These are phyloP conservation scores for Odocoileus virginianus DNA, from an alignment of 2,113 vertebrate species.

Conservation along the genomic window DNA sequence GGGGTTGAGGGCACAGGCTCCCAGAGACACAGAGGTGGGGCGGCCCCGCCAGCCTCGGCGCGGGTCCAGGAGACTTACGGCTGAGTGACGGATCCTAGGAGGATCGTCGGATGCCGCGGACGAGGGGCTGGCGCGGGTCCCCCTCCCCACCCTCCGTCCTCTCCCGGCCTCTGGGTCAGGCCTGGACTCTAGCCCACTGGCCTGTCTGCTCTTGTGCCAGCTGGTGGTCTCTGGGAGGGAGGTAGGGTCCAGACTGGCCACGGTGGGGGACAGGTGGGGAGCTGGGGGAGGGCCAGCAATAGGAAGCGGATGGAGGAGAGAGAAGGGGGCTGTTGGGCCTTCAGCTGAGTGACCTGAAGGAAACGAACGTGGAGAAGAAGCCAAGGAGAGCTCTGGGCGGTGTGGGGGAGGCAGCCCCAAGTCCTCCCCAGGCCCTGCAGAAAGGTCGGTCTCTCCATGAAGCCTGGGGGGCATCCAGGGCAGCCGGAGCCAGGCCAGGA, in stretches of 20 bases:
- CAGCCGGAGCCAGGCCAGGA: neutral
- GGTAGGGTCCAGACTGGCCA: fast-evolving
- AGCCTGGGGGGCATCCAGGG: neutral
- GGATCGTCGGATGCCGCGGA: fast-evolving
- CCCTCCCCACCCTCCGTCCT: fast-evolving
- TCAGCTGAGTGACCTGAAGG: neutral
- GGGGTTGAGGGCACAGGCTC: neutral
- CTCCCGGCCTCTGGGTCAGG: neutral
- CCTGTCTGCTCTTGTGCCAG: neutral
- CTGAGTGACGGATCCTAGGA: fast-evolving
- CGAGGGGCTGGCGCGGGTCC: neutral
- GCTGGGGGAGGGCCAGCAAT: fast-evolving
- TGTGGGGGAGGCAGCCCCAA: fast-evolving
- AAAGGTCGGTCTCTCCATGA: neutral
- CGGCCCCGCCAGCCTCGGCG: fast-evolving
- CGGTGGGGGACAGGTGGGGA: fast-evolving
- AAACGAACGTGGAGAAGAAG: neutral
- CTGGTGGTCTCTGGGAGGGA: neutral
- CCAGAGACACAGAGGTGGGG: neutral
- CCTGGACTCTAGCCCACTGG: fast-evolving
- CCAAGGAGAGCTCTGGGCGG: fast-evolving
- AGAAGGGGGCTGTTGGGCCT: neutral
- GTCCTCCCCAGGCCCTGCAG: fast-evolving
- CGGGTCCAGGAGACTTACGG: fast-evolving
- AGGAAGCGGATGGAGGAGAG: neutral